Percentiles rank a stretch among this genome's conserved stretches.
Evolutionary conservation across 2,113 vertebrate species (phyloP).

Genomic region (Paralichthys olivaceus): DNA sequence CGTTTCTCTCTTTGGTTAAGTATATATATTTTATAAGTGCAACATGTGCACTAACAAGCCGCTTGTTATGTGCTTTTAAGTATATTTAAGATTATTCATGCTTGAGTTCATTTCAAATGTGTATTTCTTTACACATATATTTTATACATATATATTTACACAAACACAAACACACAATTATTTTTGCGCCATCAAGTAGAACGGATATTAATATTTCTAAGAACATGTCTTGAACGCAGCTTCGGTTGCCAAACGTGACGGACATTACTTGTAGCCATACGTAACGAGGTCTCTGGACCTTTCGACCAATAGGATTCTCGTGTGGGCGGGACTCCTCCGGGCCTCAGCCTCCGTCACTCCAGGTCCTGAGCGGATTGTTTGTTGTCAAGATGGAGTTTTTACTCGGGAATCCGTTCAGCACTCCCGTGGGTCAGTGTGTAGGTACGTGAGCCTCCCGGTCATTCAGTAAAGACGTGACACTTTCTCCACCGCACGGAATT

Average conservation of each 20-base stretch:
- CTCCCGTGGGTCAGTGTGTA: slow-evolving; percentile 95
- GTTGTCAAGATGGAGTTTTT: slow-evolving; percentile 98
- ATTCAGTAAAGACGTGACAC: background rate
- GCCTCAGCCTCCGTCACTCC: slow-evolving; percentile 64
- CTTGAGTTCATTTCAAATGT: too few species aligned
- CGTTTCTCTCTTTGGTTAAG: too few species aligned
- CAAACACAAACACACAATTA: background rate
- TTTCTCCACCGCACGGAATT: fast-evolving
- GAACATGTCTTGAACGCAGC: slow-evolving; percentile 34
- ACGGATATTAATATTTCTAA: background rate
- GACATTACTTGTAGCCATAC: slow-evolving; percentile 37
- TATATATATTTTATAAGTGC: too few species aligned
- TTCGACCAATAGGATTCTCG: slow-evolving; percentile 53
- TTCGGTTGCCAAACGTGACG: slow-evolving; percentile 10
- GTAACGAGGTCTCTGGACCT: background rate
- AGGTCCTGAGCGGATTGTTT: slow-evolving; percentile 77
- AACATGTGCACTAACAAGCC: too few species aligned
- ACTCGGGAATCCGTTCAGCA: slow-evolving; percentile 97
- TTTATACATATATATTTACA: too few species aligned
- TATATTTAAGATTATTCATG: too few species aligned
- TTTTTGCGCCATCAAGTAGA: background rate
- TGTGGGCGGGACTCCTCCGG: slow-evolving; percentile 61
- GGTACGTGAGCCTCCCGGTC: slow-evolving; percentile 81
- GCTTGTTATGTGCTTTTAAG: too few species aligned
- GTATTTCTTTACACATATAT: background rate